Evolutionary conservation across 2,888 invertebrate genomes (phyloP).

Genomic region (Platerodrilus igneus): DNA sequence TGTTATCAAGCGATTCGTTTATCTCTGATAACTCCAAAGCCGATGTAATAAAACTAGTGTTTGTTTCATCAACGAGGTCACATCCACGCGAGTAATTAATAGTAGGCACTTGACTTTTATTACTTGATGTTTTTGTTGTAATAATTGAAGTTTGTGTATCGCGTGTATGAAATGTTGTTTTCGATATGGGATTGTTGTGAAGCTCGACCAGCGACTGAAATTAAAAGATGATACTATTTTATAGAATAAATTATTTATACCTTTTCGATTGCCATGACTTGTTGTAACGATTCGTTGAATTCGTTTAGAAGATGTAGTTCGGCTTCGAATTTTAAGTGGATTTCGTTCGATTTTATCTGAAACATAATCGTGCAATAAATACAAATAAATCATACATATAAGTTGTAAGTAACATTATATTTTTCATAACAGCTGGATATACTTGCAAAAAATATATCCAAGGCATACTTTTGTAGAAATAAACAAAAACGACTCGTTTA

Average conservation of each 20-base stretch:
- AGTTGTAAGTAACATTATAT: no score
- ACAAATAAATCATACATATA: neutral
- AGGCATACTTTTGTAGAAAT: no score
- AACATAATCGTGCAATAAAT: slow-evolving; percentile 27
- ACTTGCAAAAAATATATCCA: no score
- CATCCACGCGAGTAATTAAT: slow-evolving; percentile 42
- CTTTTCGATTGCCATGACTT: slow-evolving; percentile 55
- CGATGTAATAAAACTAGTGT: slow-evolving; percentile 17
- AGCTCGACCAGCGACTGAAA: slow-evolving; percentile 31
- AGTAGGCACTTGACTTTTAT: slow-evolving; percentile 24
- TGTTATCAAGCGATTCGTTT: slow-evolving; percentile 20
- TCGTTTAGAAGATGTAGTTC: slow-evolving; percentile 59
- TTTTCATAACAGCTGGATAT: no score
- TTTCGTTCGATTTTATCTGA: slow-evolving; percentile 47
- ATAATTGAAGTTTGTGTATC: slow-evolving; percentile 39
- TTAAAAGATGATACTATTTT: neutral
- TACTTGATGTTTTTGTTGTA: slow-evolving; percentile 13
- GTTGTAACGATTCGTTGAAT: slow-evolving; percentile 56
- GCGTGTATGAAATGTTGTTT: slow-evolving; percentile 11
- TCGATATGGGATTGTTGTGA: slow-evolving; percentile 17
- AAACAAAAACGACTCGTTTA: no score
- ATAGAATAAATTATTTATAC: slow-evolving; percentile 25
- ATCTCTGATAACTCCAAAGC: slow-evolving; percentile 25
- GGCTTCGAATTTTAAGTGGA: slow-evolving; percentile 57
- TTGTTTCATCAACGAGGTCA: slow-evolving; percentile 20